phyloP scores from a whole-genome alignment of 1,140 invertebrate genomes.

The Bombus picipes region DNA sequence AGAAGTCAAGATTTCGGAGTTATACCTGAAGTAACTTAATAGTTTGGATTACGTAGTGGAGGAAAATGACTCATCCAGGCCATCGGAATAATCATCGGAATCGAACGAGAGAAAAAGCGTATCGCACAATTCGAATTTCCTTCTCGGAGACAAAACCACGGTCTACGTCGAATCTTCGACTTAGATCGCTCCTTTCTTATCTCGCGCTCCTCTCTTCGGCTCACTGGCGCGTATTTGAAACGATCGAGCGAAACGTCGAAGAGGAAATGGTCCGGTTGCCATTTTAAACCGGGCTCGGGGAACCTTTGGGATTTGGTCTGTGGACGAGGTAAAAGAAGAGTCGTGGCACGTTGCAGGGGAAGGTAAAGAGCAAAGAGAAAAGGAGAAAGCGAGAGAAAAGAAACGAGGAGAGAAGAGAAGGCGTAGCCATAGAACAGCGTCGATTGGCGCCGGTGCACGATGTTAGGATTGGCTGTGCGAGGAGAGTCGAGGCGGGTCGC shows the following conservation, averaged over 20 bases:
- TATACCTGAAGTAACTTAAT: background rate
- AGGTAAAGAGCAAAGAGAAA: background rate
- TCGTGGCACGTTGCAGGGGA: background rate
- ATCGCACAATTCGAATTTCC: too few relatives aligned
- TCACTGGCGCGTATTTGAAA: background rate
- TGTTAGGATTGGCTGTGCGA: slow-evolving; percentile 40
- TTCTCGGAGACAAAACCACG: too few relatives aligned
- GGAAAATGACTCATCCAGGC: background rate
- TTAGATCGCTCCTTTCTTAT: too few relatives aligned
- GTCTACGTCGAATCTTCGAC: too few relatives aligned
- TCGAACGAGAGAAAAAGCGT: background rate
- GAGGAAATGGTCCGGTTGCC: slow-evolving; percentile 51
- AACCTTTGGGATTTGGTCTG: background rate
- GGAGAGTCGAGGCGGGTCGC: slow-evolving; percentile 52
- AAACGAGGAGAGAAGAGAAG: background rate
- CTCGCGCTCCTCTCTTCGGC: background rate
- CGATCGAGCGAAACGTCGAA: background rate
- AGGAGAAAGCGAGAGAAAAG: background rate
- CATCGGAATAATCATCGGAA: background rate
- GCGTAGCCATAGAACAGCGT: slow-evolving; percentile 30
- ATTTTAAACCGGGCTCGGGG: slow-evolving; percentile 41
- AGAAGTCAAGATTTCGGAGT: background rate
- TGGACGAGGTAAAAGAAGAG: background rate
- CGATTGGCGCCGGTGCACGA: slow-evolving; percentile 34
- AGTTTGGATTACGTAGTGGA: too few relatives aligned